A percentile compares a stretch with the other conserved stretches of the same genome.
These are phyloP conservation scores for Chrysolina oricalcia DNA, from an alignment of 2,888 invertebrate genomes.

Conservation along the genomic window DNA sequence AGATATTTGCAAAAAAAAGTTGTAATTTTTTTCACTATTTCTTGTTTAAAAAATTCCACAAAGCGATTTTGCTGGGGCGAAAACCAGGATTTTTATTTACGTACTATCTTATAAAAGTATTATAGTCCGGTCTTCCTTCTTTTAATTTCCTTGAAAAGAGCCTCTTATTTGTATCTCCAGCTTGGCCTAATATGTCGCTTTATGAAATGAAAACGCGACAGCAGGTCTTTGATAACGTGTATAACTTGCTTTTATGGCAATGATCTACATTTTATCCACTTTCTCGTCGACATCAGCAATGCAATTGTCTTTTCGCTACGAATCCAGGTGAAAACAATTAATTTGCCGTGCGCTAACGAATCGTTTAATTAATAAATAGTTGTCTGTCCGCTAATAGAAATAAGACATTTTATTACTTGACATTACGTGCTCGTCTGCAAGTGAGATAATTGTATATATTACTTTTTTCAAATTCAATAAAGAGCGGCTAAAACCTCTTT, in stretches of 20 bases:
- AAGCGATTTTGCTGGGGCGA: no score
- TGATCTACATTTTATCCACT: not conserved
- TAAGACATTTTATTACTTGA: conserved; percentile 55
- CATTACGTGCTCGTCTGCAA: conserved; percentile 41
- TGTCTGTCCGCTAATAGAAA: conserved; percentile 46
- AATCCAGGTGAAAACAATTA: conserved; percentile 33
- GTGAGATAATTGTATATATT: conserved; percentile 55
- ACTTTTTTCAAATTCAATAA: conserved; percentile 41
- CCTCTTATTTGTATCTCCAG: no score
- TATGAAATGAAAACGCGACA: no score
- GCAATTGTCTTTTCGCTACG: conserved; percentile 24
- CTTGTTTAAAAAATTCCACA: no score
- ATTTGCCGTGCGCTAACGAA: conserved; percentile 47
- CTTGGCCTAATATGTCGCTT: no score
- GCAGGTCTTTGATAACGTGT: not conserved
- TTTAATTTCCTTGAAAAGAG: no score
- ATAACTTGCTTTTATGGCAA: not conserved
- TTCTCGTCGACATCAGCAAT: not conserved
- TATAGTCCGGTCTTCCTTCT: no score
- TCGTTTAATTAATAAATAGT: conserved; percentile 51
- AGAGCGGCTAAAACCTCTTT: conserved; percentile 1
- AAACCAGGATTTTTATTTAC: no score
- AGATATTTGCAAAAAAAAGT: no score
- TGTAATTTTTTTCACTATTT: no score
- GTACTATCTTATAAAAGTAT: no score